These are phyloP conservation scores for Paralichthys olivaceus DNA, from an alignment of 2,113 vertebrate genomes.

Conservation along the genomic window DNA sequence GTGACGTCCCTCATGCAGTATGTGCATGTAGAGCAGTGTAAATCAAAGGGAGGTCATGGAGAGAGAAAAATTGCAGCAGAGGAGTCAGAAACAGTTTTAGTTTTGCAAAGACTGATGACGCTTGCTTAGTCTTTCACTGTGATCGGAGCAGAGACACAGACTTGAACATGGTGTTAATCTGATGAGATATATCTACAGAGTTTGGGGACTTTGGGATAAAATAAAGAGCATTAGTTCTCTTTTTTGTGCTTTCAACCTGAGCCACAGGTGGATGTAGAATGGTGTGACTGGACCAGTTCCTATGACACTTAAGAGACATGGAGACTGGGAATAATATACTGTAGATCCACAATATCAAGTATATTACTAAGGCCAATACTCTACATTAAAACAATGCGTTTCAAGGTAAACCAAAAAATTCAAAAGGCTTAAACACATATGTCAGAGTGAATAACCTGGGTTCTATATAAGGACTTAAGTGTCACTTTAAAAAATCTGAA, in stretches of 20 bases:
- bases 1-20: constrained; percentile 34
- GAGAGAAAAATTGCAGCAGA: constrained; percentile 27
- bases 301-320: constrained; percentile 18
- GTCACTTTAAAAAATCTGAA: constrained; percentile 1
- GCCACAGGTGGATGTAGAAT: constrained; percentile 14
- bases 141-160: constrained; percentile 2
- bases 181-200: constrained; percentile 8
- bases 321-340: constrained; percentile 18
- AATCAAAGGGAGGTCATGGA: constrained; percentile 33
- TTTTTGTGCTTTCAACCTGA: constrained; percentile 67
- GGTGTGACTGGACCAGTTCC: constrained; percentile 19
- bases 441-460: background rate
- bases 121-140: constrained; percentile 20
- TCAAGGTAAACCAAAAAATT: constrained; percentile 9
- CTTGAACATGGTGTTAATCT: constrained; percentile 3
- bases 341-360: constrained; percentile 39
- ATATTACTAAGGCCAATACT: constrained; percentile 39
- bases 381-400: constrained; percentile 34
- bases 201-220: constrained; percentile 42
- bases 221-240: constrained; percentile 33
- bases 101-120: constrained; percentile 9
- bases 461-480: constrained; percentile 1
- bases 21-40: constrained; percentile 23
- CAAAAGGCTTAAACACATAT: constrained; percentile 9
- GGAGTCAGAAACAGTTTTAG: constrained; percentile 36